phyloP scores from a whole-genome alignment of 2,797 vertebrate genomes.

The Sebastes steindachneri region DNA sequence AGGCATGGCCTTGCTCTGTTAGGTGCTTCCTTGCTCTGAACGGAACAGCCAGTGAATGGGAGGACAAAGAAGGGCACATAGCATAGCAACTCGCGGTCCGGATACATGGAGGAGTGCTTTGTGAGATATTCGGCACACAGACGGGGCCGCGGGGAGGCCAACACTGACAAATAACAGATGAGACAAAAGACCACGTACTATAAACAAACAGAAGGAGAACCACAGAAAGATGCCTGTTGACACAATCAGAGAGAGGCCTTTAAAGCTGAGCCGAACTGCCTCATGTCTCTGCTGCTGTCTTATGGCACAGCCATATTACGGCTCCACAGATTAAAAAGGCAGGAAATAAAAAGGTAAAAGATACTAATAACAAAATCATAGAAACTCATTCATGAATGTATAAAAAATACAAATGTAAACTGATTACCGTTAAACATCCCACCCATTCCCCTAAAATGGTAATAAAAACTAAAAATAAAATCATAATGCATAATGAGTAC shows the following conservation, averaged over 20 bases:
- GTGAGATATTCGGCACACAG: constrained; percentile 38
- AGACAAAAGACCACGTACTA: constrained; percentile 52
- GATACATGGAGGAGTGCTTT: constrained; percentile 34
- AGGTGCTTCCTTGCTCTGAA: constrained; percentile 36
- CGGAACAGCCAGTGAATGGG: constrained; percentile 18
- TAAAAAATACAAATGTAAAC: constrained; percentile 82
- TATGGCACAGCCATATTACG: constrained; percentile 72
- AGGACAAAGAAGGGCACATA: constrained; percentile 16
- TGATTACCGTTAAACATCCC: constrained; percentile 78
- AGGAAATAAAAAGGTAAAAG: constrained; percentile 28
- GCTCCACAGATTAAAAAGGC: constrained; percentile 67
- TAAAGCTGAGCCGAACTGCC: constrained; percentile 50
- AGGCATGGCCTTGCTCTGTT: constrained; percentile 37
- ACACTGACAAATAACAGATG: constrained; percentile 57
- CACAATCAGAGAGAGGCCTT: constrained; percentile 64
- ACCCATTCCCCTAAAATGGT: constrained; percentile 75
- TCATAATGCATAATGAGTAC: constrained; percentile 73
- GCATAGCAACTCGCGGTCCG: constrained; percentile 8
- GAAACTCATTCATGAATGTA: constrained; percentile 68
- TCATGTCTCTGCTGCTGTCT: constrained; percentile 61
- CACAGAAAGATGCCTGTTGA: constrained; percentile 66
- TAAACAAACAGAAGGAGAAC: constrained; percentile 59
- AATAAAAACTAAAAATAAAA: constrained; percentile 78
- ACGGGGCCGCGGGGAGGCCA: constrained; percentile 40
- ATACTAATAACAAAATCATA: constrained; percentile 64